These are phyloP conservation scores for Polyploca ridens DNA, from an alignment of 2,888 invertebrate species.

Conservation along the genomic window DNA sequence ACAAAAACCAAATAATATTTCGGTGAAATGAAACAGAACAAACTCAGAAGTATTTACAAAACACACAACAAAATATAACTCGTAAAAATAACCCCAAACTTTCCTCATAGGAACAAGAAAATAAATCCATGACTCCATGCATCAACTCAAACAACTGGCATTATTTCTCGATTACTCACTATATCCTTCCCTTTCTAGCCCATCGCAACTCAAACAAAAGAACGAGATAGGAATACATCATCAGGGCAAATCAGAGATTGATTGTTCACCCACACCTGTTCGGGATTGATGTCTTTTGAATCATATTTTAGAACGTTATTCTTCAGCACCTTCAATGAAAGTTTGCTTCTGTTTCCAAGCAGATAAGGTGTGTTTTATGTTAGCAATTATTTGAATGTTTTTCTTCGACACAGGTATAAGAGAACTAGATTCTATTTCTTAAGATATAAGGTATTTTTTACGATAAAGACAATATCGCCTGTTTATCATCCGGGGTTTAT, in stretches of 20 bases:
- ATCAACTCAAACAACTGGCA: slow-evolving; percentile 24
- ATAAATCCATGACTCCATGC: slow-evolving; percentile 12
- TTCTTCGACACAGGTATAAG: background rate
- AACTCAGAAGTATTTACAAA: background rate
- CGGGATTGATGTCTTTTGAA: slow-evolving; percentile 53
- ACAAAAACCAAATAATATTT: background rate
- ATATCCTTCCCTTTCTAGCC: slow-evolving; percentile 29
- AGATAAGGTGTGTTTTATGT: slow-evolving; percentile 4
- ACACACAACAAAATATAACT: background rate
- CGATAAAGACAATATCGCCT: slow-evolving; percentile 18
- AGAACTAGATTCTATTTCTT: background rate
- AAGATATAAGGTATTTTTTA: slow-evolving; percentile 20
- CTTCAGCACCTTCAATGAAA: slow-evolving; percentile 3
- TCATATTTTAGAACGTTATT: slow-evolving; percentile 28
- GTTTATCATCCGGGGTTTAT: slow-evolving; percentile 35
- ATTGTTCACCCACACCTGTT: slow-evolving; percentile 51
- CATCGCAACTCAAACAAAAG: slow-evolving; percentile 22
- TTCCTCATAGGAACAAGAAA: background rate
- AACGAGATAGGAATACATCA: slow-evolving; percentile 35
- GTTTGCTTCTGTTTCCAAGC: background rate
- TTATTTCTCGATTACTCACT: slow-evolving; percentile 40
- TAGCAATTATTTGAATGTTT: background rate
- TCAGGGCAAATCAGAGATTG: slow-evolving; percentile 53
- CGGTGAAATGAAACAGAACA: background rate
- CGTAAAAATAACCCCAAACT: background rate